These are phyloP conservation scores for Eudyptes chrysolophus DNA, from an alignment of 2,113 vertebrate species.

Conservation along the genomic window DNA sequence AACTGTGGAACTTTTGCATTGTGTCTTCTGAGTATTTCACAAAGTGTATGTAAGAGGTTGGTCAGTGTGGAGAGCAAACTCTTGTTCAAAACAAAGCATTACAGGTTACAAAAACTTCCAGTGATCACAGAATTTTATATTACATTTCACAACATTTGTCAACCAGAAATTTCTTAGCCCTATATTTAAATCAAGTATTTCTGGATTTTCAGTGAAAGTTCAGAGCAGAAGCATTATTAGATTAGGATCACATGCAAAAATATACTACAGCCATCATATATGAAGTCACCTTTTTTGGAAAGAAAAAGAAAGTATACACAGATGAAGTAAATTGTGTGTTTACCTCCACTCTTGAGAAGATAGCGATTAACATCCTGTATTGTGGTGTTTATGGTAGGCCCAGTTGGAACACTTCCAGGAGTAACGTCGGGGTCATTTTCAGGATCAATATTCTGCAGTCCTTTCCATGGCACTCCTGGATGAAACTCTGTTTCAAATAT, in stretches of 20 bases:
- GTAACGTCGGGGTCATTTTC: conserved; percentile 98
- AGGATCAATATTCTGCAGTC: conserved; percentile 97
- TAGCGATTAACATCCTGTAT: conserved; percentile 98
- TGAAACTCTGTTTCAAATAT: conserved; percentile 87
- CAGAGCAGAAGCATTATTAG: background rate
- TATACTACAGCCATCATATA: background rate
- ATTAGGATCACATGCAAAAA: background rate
- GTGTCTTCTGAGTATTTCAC: background rate
- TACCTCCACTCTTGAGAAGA: conserved; percentile 96
- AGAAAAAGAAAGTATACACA: background rate
- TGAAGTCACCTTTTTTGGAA: background rate
- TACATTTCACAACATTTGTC: background rate
- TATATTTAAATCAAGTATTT: background rate
- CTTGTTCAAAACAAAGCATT: background rate
- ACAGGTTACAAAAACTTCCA: background rate
- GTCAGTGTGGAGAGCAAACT: background rate
- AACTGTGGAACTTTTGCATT: background rate
- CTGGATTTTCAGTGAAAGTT: background rate
- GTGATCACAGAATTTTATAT: background rate
- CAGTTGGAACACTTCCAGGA: conserved; percentile 95
- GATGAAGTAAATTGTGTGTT: background rate
- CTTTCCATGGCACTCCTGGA: conserved; percentile 98
- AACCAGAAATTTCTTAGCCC: background rate
- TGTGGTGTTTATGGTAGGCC: conserved; percentile 97
- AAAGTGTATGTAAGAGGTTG: background rate